Conservation (phyloP, 2,113 vertebrate species). For the Syngnathus floridae region DNA sequence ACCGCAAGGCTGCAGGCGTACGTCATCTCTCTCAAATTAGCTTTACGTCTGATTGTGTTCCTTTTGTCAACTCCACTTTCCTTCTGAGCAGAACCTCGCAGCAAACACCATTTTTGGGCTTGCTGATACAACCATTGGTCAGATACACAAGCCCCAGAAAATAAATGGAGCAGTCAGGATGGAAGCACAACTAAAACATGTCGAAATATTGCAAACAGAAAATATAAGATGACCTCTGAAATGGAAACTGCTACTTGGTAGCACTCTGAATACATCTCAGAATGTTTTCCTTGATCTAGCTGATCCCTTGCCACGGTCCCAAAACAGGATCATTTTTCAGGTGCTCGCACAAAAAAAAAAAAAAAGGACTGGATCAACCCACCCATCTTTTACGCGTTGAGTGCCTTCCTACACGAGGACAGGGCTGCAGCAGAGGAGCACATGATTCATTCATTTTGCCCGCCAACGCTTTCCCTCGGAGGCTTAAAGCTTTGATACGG, state of each 20-base stretch:
- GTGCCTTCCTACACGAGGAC: constrained; percentile 45
- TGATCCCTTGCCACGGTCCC: constrained; percentile 15
- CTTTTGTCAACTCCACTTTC: neutral
- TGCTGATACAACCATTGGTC: neutral
- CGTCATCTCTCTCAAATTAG: neutral
- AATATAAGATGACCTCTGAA: constrained; percentile 4
- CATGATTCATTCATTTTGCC: constrained; percentile 42
- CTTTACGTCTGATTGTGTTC: neutral
- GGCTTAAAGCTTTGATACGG: constrained; percentile 30
- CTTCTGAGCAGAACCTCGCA: neutral
- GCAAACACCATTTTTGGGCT: too few species aligned
- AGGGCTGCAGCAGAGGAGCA: constrained; percentile 25
- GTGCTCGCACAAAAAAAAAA: neutral
- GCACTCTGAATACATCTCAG: constrained; percentile 7
- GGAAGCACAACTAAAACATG: constrained; percentile 11
- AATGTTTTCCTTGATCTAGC: constrained; percentile 12
- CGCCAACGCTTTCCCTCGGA: constrained; percentile 23
- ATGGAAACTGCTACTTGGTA: constrained; percentile 1
- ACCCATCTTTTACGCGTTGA: constrained; percentile 34
- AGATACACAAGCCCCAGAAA: neutral
- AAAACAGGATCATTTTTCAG: constrained; percentile 15
- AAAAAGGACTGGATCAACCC: constrained; percentile 14
- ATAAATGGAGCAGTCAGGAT: neutral
- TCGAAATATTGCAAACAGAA: neutral
- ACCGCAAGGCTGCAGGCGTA: neutral